These are phyloP conservation scores for Dendroctonus ponderosae DNA, from an alignment of 1,140 invertebrate genomes.

Conservation along the genomic window DNA sequence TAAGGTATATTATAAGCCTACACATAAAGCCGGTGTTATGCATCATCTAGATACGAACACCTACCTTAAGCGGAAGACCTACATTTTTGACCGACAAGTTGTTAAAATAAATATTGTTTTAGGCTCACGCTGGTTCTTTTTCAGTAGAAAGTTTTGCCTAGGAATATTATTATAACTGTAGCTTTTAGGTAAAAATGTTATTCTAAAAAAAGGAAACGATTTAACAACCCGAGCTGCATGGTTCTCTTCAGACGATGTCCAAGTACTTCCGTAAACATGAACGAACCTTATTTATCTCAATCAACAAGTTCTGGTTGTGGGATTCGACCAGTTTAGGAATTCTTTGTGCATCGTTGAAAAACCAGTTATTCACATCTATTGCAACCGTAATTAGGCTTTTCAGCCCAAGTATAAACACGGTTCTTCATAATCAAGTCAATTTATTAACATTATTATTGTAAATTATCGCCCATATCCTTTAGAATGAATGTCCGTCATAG, in stretches of 20 bases:
- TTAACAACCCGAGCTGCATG: too few relatives aligned
- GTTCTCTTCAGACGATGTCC: too few relatives aligned
- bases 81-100: constrained; percentile 16
- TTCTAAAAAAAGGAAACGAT: too few relatives aligned
- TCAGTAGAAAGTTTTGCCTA: too few relatives aligned
- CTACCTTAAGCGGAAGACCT: constrained; percentile 24
- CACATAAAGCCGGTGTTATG: constrained; percentile 20
- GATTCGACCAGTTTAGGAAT: constrained; percentile 5
- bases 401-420: constrained; percentile 4
- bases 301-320: neutral
- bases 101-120: constrained; percentile 21
- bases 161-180: too few relatives aligned
- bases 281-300: too few relatives aligned
- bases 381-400: constrained; percentile 4
- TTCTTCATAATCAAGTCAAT: constrained; percentile 7
- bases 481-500: neutral
- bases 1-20: constrained; percentile 17
- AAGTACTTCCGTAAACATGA: too few relatives aligned
- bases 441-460: constrained; percentile 4
- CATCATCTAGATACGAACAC: constrained; percentile 24
- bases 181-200: too few relatives aligned
- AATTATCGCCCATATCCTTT: neutral
- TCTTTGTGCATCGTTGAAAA: constrained; percentile 3
- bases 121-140: neutral
- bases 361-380: constrained; percentile 4